Evolutionary conservation across 2,797 vertebrate genomes (phyloP).

Genomic region (Channa striata): DNA sequence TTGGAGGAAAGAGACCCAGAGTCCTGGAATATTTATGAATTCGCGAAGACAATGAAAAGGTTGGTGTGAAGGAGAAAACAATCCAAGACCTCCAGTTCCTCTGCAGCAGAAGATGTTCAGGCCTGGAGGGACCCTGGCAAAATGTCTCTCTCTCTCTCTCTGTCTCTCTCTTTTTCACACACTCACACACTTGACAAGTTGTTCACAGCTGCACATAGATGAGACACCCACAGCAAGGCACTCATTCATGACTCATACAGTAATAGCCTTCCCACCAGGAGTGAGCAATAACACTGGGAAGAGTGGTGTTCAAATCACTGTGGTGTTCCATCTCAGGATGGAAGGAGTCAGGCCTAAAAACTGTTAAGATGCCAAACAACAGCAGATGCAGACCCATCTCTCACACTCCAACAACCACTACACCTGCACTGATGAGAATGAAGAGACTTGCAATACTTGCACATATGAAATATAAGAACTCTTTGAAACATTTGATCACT

Average conservation of each 20-base stretch:
- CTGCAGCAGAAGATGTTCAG: conserved; percentile 24
- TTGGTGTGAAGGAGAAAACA: conserved; percentile 44
- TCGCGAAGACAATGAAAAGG: conserved; percentile 30
- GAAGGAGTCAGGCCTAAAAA: conserved; percentile 11
- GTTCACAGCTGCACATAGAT: conserved; percentile 44
- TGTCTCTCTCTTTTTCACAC: conserved; percentile 9
- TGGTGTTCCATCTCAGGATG: conserved; percentile 41
- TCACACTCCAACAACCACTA: background rate
- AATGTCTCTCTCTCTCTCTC: conserved; percentile 31
- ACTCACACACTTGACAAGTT: conserved; percentile 14
- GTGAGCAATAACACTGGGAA: conserved; percentile 33
- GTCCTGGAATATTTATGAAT: conserved; percentile 45
- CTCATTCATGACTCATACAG: conserved; percentile 69
- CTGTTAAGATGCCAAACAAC: conserved; percentile 23
- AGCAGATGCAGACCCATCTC: no score
- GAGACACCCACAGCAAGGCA: conserved; percentile 59
- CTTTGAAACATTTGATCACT: no score
- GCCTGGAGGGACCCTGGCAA: conserved; percentile 41
- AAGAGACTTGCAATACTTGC: background rate
- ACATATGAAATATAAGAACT: background rate
- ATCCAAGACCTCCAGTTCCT: conserved; percentile 12
- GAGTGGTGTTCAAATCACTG: conserved; percentile 33
- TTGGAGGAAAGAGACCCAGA: conserved; percentile 7
- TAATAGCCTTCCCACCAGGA: conserved; percentile 61
- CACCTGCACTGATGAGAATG: background rate